A percentile compares a stretch with the other conserved stretches of the same genome.
These are phyloP conservation scores for Boloria selene DNA, from an alignment of 2,888 invertebrate genomes.

Conservation along the genomic window DNA sequence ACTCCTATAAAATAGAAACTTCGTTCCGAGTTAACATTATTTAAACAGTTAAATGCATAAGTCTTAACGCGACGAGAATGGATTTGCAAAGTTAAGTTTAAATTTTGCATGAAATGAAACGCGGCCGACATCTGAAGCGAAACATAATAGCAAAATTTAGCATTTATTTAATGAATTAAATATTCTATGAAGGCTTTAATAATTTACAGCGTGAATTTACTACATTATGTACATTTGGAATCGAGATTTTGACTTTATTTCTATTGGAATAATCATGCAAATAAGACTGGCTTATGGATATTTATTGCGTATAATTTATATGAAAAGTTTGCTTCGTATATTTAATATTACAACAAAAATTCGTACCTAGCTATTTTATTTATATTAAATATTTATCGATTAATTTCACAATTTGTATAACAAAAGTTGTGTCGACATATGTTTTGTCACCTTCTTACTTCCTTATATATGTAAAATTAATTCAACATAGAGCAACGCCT, in stretches of 20 bases:
- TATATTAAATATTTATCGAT: not conserved
- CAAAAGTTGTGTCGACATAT: constrained; percentile 2
- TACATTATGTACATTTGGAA: not conserved
- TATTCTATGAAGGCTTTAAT: constrained; percentile 4
- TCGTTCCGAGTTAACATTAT: constrained; percentile 14
- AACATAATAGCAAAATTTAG: constrained; percentile 24
- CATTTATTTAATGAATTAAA: constrained; percentile 18
- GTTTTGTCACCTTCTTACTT: constrained; percentile 1
- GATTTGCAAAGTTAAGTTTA: constrained; percentile 31
- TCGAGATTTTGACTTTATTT: no score
- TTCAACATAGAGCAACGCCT: constrained; percentile 3
- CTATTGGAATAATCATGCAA: no score
- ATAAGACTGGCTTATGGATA: no score
- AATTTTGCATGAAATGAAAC: constrained; percentile 41
- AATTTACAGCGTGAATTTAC: not conserved
- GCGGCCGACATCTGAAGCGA: constrained; percentile 24
- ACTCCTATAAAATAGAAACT: not conserved
- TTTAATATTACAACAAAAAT: no score
- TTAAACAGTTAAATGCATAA: constrained; percentile 34
- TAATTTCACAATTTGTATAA: not conserved
- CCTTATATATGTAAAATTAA: constrained; percentile 7
- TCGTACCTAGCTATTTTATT: no score
- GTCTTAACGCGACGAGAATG: constrained; percentile 34
- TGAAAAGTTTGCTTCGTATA: no score
- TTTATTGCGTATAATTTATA: no score